Percentiles rank a stretch among this genome's conserved stretches.
Conservation (phyloP, 1,140 invertebrate genomes). For the Trachymyrmex septentrionalis region DNA sequence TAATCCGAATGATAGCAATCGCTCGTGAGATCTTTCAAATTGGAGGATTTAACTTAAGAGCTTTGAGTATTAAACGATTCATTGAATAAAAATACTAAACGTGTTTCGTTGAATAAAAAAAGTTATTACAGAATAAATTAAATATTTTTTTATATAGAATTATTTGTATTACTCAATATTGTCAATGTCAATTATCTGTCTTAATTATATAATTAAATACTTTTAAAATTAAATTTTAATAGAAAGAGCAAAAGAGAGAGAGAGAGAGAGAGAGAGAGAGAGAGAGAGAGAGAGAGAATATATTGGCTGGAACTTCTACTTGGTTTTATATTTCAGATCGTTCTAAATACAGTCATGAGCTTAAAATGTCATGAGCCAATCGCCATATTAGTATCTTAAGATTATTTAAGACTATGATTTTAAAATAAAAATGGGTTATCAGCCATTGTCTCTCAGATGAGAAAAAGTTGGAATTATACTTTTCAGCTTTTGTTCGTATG, state of each 20-base stretch:
- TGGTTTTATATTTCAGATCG: no score
- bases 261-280: no score
- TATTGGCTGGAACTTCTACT: no score
- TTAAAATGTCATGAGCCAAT: no score
- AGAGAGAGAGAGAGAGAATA: no score
- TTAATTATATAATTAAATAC: neutral
- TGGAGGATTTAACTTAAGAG: slow-evolving; percentile 28
- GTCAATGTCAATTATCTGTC: neutral
- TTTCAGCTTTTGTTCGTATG: neutral
- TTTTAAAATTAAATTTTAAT: neutral
- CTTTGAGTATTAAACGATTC: neutral
- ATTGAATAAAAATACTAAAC: neutral
- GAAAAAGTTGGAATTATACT: neutral
- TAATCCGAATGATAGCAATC: slow-evolving; percentile 8
- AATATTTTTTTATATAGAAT: neutral
- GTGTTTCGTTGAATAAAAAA: neutral
- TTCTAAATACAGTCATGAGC: no score
- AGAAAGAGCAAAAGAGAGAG: no score
- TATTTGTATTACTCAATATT: neutral
- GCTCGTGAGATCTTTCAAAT: neutral
- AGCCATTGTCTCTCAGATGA: neutral
- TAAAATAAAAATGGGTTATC: no score
- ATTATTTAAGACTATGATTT: no score
- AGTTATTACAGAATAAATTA: neutral
- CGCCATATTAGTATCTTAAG: no score